Percentiles rank a stretch among this genome's conserved stretches.
phyloP scores from a whole-genome alignment of 2,797 vertebrate species.

The Avahi laniger region DNA sequence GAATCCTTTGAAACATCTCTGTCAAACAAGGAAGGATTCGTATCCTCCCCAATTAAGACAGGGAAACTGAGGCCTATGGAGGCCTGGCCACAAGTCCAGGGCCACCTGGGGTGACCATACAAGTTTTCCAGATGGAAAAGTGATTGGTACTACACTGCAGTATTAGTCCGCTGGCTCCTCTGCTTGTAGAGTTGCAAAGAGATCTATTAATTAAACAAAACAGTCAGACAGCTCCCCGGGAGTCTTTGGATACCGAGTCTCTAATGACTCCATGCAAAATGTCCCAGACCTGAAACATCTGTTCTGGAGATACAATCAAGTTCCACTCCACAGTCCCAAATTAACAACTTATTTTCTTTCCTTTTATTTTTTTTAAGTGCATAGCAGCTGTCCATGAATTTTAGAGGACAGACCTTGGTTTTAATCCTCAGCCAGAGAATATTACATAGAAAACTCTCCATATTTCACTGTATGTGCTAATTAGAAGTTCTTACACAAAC shows the following conservation, averaged over 20 bases:
- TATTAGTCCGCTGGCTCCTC: neutral
- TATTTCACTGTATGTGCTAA: conserved; percentile 63
- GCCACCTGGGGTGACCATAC: neutral
- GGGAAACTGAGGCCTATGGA: neutral
- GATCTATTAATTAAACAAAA: conserved; percentile 76
- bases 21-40: neutral
- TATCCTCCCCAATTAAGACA: neutral
- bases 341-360: conserved; percentile 67
- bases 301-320: conserved; percentile 52
- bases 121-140: neutral
- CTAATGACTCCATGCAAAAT: conserved; percentile 66
- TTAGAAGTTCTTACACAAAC: conserved; percentile 55
- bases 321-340: conserved; percentile 43
- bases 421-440: conserved; percentile 46
- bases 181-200: conserved; percentile 59
- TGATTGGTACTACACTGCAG: neutral
- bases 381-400: conserved; percentile 60
- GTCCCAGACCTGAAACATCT: conserved; percentile 72
- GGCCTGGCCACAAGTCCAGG: neutral
- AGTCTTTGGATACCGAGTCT: conserved; percentile 56
- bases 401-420: conserved; percentile 68
- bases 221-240: conserved; percentile 59
- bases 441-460: neutral
- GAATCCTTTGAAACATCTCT: neutral
- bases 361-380: conserved; percentile 27